These are phyloP conservation scores for Mercenaria mercenaria DNA, from an alignment of 1,140 invertebrate species.

Conservation along the genomic window DNA sequence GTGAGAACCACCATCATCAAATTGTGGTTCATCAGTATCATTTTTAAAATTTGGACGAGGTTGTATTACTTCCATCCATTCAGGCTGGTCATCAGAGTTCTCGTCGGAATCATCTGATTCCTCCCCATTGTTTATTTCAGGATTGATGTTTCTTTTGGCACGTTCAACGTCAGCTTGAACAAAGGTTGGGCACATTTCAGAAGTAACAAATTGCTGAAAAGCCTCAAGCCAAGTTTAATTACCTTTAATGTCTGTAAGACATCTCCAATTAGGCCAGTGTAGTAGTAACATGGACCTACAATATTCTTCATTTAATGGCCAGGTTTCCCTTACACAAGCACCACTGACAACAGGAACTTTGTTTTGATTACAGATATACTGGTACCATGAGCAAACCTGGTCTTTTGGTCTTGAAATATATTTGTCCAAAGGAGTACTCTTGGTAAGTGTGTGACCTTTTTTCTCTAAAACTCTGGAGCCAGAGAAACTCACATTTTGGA, in stretches of 20 bases:
- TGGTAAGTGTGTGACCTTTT: conserved; percentile 6
- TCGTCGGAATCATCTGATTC: not conserved
- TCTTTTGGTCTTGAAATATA: conserved; percentile 39
- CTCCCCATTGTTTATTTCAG: not conserved
- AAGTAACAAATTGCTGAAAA: not conserved
- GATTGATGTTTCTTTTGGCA: not conserved
- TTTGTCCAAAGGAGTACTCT: conserved; percentile 62
- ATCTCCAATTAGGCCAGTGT: not conserved
- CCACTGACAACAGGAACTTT: conserved; percentile 60
- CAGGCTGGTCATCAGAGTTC: not conserved
- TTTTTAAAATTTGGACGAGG: not conserved
- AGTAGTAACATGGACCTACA: conserved; percentile 55
- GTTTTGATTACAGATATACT: conserved; percentile 43
- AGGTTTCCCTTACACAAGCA: conserved; percentile 18
- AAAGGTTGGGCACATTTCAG: not conserved
- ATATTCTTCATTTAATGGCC: conserved; percentile 57
- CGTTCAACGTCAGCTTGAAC: not conserved
- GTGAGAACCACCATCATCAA: not conserved
- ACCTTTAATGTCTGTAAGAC: not conserved
- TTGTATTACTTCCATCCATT: not conserved
- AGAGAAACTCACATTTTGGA: conserved; percentile 64
- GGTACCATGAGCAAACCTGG: conserved; percentile 24
- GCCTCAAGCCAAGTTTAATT: not conserved
- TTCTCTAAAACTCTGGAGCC: conserved; percentile 54
- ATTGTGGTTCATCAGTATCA: not conserved